Evolutionary conservation across 1,140 invertebrate genomes (phyloP), one percentile per base, ranked within the genome.

Genomic region (Dreissena rostriformis): DNA sequence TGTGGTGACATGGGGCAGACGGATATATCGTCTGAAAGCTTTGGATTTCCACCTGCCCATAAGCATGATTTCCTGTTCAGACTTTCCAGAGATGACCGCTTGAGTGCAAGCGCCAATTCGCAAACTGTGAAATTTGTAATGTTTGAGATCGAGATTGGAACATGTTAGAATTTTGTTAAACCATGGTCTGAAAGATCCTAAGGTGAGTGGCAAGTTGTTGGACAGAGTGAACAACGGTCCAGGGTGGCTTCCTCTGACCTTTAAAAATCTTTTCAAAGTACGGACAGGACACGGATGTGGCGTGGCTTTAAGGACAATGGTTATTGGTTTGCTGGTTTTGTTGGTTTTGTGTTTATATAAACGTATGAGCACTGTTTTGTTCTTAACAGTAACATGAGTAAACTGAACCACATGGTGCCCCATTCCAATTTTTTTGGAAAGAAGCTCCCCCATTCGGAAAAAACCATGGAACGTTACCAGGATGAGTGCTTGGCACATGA

Each of bases 71-170:
- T 72, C 70, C 5, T 28, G 5, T 12, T 72, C 70, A 72, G 70
- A 51, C 12, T 12, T 52, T 14, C 70, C 70, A 14, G 49, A 8
- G 12, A 72, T 12, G n/a, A 52, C 51, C 24, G 70, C 70, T 51
- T 72, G 70, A 51, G 70, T 72, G n/a, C 70, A 72, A 12, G 70
- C 70, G 11, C 70, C 70, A 51, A 72, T 72, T 52, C 70, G 29
- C 22, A 72, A 72, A 49, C 70, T 72, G 29, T 72, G 70, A 51
- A 72, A 51, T 72, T 72, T 72, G 49, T 72, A 72, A 8, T 7
- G 28, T 12, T n/a, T 72, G 11, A 6, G 12, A 14, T 29, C 49
- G 24, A 72, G 51, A 11, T 72, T 72, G 49, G 70, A 39, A 51
- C 24, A 12, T 49, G 49, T n/a, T 53, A 73, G 51, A 19, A 73